These are phyloP conservation scores for Cotesia typhae DNA, from an alignment of 1,140 invertebrate genomes.

Conservation along the genomic window DNA sequence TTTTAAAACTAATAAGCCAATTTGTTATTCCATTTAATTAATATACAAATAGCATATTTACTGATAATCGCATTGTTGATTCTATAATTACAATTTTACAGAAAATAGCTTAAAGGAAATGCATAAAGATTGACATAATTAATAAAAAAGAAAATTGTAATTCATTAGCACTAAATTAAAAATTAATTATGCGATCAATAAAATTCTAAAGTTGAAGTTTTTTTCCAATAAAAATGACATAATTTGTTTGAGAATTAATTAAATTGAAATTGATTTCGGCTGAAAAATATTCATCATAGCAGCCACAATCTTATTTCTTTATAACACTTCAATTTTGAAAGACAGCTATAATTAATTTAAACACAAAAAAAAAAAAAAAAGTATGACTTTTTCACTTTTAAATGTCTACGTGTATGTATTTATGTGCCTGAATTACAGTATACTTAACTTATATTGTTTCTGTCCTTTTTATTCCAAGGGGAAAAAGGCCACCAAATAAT, in stretches of 20 bases:
- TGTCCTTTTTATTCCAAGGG: conserved; percentile 11
- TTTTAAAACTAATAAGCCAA: too few species aligned
- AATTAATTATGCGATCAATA: conserved; percentile 1
- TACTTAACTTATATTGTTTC: conserved; percentile 18
- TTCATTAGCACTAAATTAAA: neutral
- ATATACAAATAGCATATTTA: too few species aligned
- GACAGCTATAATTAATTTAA: conserved; percentile 54
- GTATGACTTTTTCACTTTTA: neutral
- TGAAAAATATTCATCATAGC: conserved; percentile 52
- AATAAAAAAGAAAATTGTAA: neutral
- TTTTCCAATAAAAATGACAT: conserved; percentile 17
- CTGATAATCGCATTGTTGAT: too few species aligned
- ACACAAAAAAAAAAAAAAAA: conserved; percentile 21
- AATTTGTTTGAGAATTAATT: conserved; percentile 52
- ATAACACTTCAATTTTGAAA: conserved; percentile 53
- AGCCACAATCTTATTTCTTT: conserved; percentile 45
- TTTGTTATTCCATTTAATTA: too few species aligned
- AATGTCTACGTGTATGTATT: neutral
- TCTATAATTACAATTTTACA: conserved; percentile 6
- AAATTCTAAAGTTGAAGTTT: conserved; percentile 15
- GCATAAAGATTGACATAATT: neutral
- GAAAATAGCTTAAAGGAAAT: too few species aligned
- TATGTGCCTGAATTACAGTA: conserved; percentile 18
- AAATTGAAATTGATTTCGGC: conserved; percentile 52
- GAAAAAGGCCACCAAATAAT: conserved; percentile 46